These are phyloP conservation scores for Bugulina stolonifera DNA, from an alignment of 2,888 invertebrate genomes.

Conservation along the genomic window DNA sequence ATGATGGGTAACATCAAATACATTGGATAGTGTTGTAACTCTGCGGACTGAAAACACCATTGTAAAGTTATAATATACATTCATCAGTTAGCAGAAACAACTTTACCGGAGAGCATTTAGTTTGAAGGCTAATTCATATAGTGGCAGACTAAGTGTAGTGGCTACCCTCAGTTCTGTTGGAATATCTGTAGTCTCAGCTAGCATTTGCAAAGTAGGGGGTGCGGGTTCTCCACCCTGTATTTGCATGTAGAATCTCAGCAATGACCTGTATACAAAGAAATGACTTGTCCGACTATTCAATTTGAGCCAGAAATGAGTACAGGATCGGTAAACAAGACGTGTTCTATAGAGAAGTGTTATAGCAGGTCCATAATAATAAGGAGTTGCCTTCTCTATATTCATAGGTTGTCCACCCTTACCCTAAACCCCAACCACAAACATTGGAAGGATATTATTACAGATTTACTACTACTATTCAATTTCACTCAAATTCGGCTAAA, in stretches of 20 bases:
- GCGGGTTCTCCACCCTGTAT: not conserved
- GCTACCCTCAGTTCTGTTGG: not conserved
- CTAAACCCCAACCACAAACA: not conserved
- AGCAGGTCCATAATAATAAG: too few species aligned
- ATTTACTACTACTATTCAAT: too few species aligned
- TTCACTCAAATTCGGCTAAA: too few species aligned
- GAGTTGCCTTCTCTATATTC: too few species aligned
- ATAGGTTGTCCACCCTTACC: not conserved
- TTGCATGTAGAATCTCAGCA: constrained; percentile 2
- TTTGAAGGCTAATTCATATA: not conserved
- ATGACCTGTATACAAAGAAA: not conserved
- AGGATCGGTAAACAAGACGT: not conserved
- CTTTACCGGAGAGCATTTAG: not conserved
- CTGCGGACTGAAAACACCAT: too few species aligned
- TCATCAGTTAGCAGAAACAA: not conserved
- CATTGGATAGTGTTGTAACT: too few species aligned
- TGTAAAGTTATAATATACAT: not conserved
- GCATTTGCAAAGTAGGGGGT: not conserved
- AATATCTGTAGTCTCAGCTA: not conserved
- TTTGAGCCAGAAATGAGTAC: not conserved
- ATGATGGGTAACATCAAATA: too few species aligned
- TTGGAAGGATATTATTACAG: too few species aligned
- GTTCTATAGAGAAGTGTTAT: too few species aligned
- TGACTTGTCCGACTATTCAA: not conserved
- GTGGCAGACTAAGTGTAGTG: not conserved